Evolutionary conservation across 2,797 vertebrate genomes (phyloP), one percentile per base, ranked within the genome.

Genomic region (Sebastes nivosus): DNA sequence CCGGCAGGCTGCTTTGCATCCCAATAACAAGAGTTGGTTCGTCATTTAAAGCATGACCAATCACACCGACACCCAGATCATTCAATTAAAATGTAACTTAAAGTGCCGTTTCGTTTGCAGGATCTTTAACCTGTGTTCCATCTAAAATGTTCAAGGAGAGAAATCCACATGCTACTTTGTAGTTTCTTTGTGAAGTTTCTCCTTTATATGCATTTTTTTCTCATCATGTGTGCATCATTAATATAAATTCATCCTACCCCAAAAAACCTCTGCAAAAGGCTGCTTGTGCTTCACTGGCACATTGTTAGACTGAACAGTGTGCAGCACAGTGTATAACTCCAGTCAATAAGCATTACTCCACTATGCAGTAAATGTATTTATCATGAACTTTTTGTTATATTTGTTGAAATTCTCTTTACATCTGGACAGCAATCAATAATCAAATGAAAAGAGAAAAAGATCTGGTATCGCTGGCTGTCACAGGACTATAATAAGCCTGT

Each of bases 11-110:
- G 67, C n/a, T 83, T 81, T 61, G 25, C 69, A 82, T 75, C 25
- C 25, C 36, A 50, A 36, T 73, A 64, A 82, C 30, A 14, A 46
- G 67, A 59, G 70, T 57, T 10, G 10, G 38, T 63, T 67, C 52
- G n/a, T 88, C 78, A 83, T 42, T 82, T 54, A 81, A 70, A 72
- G 82, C 67, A 4, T 71, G 81, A 82, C 90, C 64, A 86, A 88
- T 92, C 72, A 67, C 29, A 71, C 25, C 8, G 81, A 84, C 81
- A 60, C 73, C 60, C 71, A 69, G 16, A 79, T 81, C 67, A 82
- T 86, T 80, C 38, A 65, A 76, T 86, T 79, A 67, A 67, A 67
- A 82, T 69, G 10, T 9, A 61, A 70, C 27, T 67, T 29, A 30
- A 59, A 80, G 22, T 63, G 22, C 25, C 6, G 20, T 83, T 75